These are phyloP conservation scores for Myotis davidii DNA, from an alignment of 2,113 vertebrate species.

Conservation along the genomic window DNA sequence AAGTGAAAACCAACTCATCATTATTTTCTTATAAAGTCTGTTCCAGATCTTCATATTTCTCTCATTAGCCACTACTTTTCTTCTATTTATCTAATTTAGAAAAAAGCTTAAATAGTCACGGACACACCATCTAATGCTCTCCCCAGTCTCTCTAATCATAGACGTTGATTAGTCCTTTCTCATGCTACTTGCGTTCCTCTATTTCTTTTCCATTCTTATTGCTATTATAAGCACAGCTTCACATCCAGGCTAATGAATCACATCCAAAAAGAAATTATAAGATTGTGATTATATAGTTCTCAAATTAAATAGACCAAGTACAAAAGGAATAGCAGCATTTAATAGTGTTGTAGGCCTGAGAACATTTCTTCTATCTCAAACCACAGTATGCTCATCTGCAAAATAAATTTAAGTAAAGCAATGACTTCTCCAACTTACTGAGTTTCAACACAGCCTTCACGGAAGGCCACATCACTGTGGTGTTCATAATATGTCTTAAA, in stretches of 20 bases:
- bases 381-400: neutral
- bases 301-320: neutral
- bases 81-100: neutral
- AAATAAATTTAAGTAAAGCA: neutral
- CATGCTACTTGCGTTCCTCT: neutral
- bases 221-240: neutral
- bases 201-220: neutral
- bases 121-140: neutral
- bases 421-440: neutral
- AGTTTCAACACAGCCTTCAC: neutral
- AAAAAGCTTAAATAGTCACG: neutral
- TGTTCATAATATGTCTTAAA: neutral
- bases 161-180: neutral
- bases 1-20: neutral
- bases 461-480: neutral
- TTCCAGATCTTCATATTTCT: neutral
- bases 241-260: neutral
- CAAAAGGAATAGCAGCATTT: neutral
- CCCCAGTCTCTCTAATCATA: neutral
- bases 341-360: neutral
- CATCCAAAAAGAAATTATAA: neutral
- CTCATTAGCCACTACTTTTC: neutral
- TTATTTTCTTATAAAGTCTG: neutral
- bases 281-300: neutral
- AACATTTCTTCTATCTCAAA: neutral